A percentile compares a stretch with the other conserved stretches of the same genome.
phyloP scores from a whole-genome alignment of 2,797 vertebrate species.

The Onychomys torridus region DNA sequence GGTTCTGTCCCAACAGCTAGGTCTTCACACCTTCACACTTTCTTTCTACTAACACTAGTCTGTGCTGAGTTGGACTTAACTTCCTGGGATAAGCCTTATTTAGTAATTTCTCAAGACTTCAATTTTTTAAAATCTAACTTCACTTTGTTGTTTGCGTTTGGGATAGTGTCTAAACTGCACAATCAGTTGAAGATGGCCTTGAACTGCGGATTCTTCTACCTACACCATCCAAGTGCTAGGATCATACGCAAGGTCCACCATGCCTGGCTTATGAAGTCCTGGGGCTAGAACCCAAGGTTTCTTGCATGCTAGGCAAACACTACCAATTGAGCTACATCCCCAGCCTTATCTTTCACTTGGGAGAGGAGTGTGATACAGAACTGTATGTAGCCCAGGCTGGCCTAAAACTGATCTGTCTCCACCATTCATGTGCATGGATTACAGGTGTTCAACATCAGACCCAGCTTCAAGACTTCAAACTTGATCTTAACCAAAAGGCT shows the following conservation, averaged over 20 bases:
- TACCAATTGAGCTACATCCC: neutral
- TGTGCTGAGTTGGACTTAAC: neutral
- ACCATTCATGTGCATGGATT: neutral
- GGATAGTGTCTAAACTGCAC: neutral
- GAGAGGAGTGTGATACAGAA: neutral
- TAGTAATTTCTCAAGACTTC: constrained; percentile 43
- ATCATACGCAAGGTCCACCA: neutral
- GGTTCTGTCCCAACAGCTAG: neutral
- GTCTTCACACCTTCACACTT: neutral
- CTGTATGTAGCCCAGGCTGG: neutral
- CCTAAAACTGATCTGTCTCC: neutral
- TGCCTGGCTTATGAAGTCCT: neutral
- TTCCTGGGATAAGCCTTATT: neutral
- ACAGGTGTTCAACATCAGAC: neutral
- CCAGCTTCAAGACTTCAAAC: neutral
- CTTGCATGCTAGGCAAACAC: neutral
- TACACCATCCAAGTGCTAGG: neutral
- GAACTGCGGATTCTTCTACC: neutral
- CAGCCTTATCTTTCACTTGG: neutral
- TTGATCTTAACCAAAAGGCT: neutral
- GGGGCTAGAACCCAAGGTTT: neutral
- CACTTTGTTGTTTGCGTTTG: neutral
- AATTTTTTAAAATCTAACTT: neutral
- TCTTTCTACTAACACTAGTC: constrained; percentile 9
- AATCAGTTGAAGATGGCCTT: neutral